Conservation (phyloP, 1,140 invertebrate genomes). For the Harpegnathos saltator region DNA sequence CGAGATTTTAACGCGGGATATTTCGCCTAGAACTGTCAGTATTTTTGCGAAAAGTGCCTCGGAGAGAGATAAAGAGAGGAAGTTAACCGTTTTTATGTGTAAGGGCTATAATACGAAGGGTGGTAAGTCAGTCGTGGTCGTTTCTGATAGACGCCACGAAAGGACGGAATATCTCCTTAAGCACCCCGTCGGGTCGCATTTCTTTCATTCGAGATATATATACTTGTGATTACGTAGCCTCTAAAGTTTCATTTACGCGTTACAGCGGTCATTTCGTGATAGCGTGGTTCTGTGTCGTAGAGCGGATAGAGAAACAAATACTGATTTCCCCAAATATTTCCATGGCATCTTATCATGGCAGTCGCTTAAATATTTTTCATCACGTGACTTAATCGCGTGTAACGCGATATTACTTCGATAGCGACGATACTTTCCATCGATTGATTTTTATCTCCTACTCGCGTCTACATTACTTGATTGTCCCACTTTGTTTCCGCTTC, state of each 20-base stretch:
- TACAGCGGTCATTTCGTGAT: neutral
- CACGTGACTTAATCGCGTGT: too few species aligned
- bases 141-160: slow-evolving; percentile 55
- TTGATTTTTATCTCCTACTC: neutral
- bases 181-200: slow-evolving; percentile 20
- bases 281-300: neutral
- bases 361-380: too few species aligned
- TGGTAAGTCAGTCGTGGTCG: slow-evolving; percentile 27
- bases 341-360: too few species aligned
- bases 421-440: neutral
- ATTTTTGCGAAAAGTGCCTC: slow-evolving; percentile 35
- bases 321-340: neutral
- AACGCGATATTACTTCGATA: neutral
- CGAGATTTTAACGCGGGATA: slow-evolving; percentile 22
- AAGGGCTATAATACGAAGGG: slow-evolving; percentile 39
- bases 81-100: slow-evolving; percentile 34
- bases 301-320: neutral
- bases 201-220: slow-evolving; percentile 57
- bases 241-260: slow-evolving; percentile 37
- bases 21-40: slow-evolving; percentile 37
- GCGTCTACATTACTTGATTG: neutral
- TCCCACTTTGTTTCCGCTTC: neutral
- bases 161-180: slow-evolving; percentile 4
- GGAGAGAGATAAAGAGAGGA: slow-evolving; percentile 31
- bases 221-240: slow-evolving; percentile 24